A percentile compares a stretch with the other conserved stretches of the same genome.
phyloP scores from a whole-genome alignment of 37 sponge, comb jelly and placozoan species.

The Theonella swinhoei region DNA sequence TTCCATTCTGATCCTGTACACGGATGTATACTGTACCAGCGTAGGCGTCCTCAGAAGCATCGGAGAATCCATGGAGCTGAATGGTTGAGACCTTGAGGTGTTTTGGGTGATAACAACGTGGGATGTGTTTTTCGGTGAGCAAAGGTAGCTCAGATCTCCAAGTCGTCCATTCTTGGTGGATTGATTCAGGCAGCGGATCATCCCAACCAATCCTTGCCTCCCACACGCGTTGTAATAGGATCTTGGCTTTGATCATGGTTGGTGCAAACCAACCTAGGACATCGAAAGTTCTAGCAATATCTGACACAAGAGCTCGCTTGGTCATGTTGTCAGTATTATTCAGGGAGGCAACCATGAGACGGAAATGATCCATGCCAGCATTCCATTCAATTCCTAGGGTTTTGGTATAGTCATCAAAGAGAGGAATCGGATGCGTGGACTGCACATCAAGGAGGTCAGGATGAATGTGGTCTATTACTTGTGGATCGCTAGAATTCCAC shows the following conservation, averaged over 20 bases:
- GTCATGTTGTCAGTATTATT: constrained; percentile 16
- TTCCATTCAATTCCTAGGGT: no score
- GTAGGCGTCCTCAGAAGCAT: no score
- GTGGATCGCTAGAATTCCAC: constrained; percentile 43
- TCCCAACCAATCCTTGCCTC: constrained; percentile 29
- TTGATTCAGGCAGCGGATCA: constrained; percentile 19
- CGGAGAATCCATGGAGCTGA: constrained; percentile 24
- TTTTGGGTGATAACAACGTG: constrained; percentile 24
- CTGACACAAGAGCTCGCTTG: constrained; percentile 40
- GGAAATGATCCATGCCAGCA: no score
- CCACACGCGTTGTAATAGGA: constrained; percentile 27
- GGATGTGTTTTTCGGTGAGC: constrained; percentile 3
- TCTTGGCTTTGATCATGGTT: constrained; percentile 31
- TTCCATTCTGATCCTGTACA: not conserved
- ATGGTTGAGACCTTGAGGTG: not conserved
- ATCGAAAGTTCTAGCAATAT: constrained; percentile 35
- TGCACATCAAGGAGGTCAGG: constrained; percentile 8
- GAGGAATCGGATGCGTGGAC: no score
- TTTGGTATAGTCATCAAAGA: no score
- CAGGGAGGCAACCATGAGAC: no score
- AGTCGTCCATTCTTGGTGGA: constrained; percentile 12
- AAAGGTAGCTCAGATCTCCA: constrained; percentile 30
- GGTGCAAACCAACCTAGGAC: constrained; percentile 47
- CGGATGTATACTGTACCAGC: constrained; percentile 46
- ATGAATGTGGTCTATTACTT: constrained; percentile 6